These are phyloP conservation scores for Heloderma charlesbogerti DNA, from an alignment of 2,113 vertebrate species.

Conservation along the genomic window DNA sequence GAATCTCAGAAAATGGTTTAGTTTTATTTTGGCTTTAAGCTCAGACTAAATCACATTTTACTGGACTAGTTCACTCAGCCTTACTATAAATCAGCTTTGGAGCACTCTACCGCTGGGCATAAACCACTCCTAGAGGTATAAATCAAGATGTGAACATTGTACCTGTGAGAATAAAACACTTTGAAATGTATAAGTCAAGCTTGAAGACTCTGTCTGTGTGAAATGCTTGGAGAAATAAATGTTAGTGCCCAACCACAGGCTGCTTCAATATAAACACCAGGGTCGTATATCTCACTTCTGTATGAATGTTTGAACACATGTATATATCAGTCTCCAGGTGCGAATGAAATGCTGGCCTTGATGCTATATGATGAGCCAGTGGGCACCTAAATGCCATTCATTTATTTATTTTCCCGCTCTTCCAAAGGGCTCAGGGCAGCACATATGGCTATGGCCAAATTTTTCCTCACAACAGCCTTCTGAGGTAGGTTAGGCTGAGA, in stretches of 20 bases:
- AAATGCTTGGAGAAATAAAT: slow-evolving; percentile 64
- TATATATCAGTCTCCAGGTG: slow-evolving; percentile 35
- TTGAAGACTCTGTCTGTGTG: slow-evolving; percentile 43
- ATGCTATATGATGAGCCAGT: neutral
- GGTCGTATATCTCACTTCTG: slow-evolving; percentile 42
- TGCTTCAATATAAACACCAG: slow-evolving; percentile 45
- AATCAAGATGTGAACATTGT: slow-evolving; percentile 59
- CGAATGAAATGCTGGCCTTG: slow-evolving; percentile 18
- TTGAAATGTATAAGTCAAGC: slow-evolving; percentile 53
- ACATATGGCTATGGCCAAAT: neutral
- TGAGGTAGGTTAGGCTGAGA: neutral
- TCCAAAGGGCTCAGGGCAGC: neutral
- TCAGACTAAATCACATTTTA: slow-evolving; percentile 55
- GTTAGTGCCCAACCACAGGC: slow-evolving; percentile 40
- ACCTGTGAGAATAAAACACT: slow-evolving; percentile 69
- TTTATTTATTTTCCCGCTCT: neutral
- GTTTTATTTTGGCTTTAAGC: slow-evolving; percentile 32
- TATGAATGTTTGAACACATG: slow-evolving; percentile 8
- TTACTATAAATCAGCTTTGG: slow-evolving; percentile 58
- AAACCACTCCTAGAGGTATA: slow-evolving; percentile 54
- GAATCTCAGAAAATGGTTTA: slow-evolving; percentile 25
- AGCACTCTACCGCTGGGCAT: slow-evolving; percentile 34
- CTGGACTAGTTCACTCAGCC: slow-evolving; percentile 57
- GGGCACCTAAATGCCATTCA: neutral
- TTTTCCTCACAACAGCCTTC: neutral